Evolutionary conservation across 1,140 invertebrate genomes (phyloP).

Genomic region (Glomeris maerens): DNA sequence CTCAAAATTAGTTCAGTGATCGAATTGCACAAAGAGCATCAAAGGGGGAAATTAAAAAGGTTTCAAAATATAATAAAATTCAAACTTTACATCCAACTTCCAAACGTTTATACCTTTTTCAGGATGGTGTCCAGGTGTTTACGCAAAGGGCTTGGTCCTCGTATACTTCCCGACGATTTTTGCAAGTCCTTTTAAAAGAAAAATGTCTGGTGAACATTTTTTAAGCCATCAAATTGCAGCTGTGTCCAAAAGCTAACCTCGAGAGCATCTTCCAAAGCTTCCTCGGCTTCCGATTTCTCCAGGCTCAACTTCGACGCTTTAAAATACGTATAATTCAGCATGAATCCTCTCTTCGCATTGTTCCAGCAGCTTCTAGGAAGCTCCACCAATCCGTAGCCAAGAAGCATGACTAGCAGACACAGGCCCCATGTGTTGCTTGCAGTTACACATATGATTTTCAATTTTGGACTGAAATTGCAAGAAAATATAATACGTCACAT

Average conservation of each 20-base stretch:
- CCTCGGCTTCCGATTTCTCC: slow-evolving; percentile 95
- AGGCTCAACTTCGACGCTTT: slow-evolving; percentile 90
- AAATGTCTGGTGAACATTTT: too few species aligned
- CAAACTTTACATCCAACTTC: too few species aligned
- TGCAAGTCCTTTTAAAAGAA: slow-evolving; percentile 27
- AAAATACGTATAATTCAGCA: slow-evolving; percentile 81
- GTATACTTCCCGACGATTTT: slow-evolving; percentile 28
- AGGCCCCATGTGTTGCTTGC: slow-evolving; percentile 99
- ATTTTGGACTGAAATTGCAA: slow-evolving; percentile 48
- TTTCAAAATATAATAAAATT: too few species aligned
- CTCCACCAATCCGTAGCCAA: slow-evolving; percentile 94
- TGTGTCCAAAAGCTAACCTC: slow-evolving; percentile 53
- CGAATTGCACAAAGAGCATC: too few species aligned
- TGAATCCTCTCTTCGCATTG: slow-evolving; percentile 42
- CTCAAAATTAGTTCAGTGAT: too few species aligned
- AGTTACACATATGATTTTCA: slow-evolving; percentile 94
- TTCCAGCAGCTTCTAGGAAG: slow-evolving; percentile 50
- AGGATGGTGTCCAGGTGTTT: slow-evolving; percentile 63
- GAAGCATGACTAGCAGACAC: slow-evolving; percentile 79
- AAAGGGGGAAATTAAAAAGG: too few species aligned
- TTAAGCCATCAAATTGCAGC: too few species aligned
- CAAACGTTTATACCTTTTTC: slow-evolving; percentile 54
- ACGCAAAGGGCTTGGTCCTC: slow-evolving; percentile 32
- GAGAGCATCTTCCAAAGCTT: slow-evolving; percentile 83
- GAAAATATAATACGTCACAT: slow-evolving; percentile 11